These are phyloP conservation scores for Dastarcus helophoroides DNA, from an alignment of 2,888 invertebrate species.

Conservation along the genomic window DNA sequence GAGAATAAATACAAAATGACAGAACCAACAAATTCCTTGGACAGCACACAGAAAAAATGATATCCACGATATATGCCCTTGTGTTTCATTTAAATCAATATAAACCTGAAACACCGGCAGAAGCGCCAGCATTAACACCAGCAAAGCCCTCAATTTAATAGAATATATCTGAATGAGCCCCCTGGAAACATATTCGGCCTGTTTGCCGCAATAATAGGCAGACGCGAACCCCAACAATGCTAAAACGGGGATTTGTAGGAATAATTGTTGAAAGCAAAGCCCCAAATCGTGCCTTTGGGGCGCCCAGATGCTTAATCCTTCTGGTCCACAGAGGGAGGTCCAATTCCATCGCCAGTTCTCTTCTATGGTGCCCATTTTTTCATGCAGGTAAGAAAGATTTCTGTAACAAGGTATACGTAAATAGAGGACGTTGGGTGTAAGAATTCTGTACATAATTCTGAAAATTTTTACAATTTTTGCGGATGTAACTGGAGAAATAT, in stretches of 20 bases:
- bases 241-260: conserved; percentile 64
- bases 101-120: conserved; percentile 60
- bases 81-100: conserved; percentile 43
- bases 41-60: conserved; percentile 61
- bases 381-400: too few relatives aligned
- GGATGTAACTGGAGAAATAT: too few relatives aligned
- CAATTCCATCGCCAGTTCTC: conserved; percentile 54
- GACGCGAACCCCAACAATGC: conserved; percentile 63
- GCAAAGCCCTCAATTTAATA: conserved; percentile 52
- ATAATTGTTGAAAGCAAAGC: conserved; percentile 75
- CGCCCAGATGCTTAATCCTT: conserved; percentile 60
- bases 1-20: conserved; percentile 66
- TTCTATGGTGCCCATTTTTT: too few relatives aligned
- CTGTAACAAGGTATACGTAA: too few relatives aligned
- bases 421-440: too few relatives aligned
- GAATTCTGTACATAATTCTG: too few relatives aligned
- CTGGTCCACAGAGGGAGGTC: conserved; percentile 65
- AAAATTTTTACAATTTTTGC: too few relatives aligned
- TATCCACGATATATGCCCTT: conserved; percentile 45
- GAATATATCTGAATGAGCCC: conserved; percentile 50
- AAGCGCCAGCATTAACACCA: conserved; percentile 51
- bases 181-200: conserved; percentile 49
- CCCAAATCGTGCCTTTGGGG: conserved; percentile 61
- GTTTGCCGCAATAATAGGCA: conserved; percentile 69
- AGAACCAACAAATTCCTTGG: conserved; percentile 66